phyloP scores from a whole-genome alignment of 2,797 vertebrate species.

The Siniperca undulata region DNA sequence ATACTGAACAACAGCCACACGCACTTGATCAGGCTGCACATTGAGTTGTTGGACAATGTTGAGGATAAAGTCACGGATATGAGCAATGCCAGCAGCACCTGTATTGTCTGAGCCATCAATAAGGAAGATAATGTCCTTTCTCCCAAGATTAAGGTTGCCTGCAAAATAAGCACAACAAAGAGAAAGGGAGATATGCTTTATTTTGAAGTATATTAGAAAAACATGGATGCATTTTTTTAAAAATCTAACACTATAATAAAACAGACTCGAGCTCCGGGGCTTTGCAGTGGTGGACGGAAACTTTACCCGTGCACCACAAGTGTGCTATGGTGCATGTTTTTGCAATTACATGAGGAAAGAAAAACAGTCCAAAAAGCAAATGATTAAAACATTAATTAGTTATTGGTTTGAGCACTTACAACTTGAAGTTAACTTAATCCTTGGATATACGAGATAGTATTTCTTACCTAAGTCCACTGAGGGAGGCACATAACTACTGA shows the following conservation, averaged over 20 bases:
- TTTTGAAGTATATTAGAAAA: neutral
- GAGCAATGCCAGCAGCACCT: constrained; percentile 81
- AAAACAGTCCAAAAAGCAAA: neutral
- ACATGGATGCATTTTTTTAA: neutral
- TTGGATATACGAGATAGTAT: constrained; percentile 4
- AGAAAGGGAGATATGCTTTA: neutral
- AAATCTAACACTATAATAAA: neutral
- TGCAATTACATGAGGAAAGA: neutral
- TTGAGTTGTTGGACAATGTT: constrained; percentile 89
- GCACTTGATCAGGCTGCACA: constrained; percentile 89
- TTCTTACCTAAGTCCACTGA: constrained; percentile 69
- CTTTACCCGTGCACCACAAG: too few species aligned
- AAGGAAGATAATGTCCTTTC: constrained; percentile 94
- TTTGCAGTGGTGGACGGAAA: neutral
- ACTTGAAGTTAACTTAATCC: neutral
- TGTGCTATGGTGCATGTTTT: neutral
- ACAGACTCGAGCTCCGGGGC: neutral
- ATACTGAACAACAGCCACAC: constrained; percentile 92
- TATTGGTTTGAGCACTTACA: neutral
- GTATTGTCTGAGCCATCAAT: constrained; percentile 92
- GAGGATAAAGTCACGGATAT: constrained; percentile 93
- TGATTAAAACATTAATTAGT: neutral
- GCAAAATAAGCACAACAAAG: constrained; percentile 44
- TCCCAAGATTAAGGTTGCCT: constrained; percentile 80
- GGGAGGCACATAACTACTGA: constrained; percentile 21